A percentile compares a stretch with the other conserved stretches of the same genome.
Evolutionary conservation across 2,113 vertebrate species (phyloP).

Genomic region (Caracal caracal): DNA sequence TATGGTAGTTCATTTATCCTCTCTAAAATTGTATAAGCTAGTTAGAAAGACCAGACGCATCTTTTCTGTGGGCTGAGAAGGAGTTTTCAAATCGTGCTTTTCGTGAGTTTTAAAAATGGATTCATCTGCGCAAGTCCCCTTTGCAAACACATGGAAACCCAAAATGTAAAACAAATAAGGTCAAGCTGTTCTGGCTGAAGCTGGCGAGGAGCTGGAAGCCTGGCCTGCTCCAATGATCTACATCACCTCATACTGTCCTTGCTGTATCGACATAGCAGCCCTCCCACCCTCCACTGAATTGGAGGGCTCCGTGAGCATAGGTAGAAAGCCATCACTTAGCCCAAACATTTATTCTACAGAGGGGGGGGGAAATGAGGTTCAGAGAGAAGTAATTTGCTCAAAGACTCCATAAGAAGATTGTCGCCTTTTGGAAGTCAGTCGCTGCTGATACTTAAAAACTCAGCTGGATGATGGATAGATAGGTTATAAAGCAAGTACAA

Average conservation of each 20-base stretch:
- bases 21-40: slow-evolving; percentile 52
- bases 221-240: neutral
- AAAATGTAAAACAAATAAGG: neutral
- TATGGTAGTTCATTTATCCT: slow-evolving; percentile 38
- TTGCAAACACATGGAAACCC: neutral
- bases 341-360: neutral
- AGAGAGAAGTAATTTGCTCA: neutral
- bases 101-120: slow-evolving; percentile 3
- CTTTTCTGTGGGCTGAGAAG: neutral
- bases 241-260: neutral
- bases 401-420: neutral
- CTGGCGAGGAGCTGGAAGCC: neutral
- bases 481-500: neutral
- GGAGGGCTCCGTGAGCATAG: neutral
- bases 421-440: neutral
- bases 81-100: slow-evolving; percentile 22
- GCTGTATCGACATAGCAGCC: rapidly evolving
- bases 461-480: neutral
- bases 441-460: neutral
- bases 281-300: neutral
- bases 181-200: neutral
- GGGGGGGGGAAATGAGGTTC: neutral
- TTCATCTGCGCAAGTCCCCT: neutral
- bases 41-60: slow-evolving; percentile 41
- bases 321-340: neutral